Evolutionary conservation across 2,113 vertebrate species (phyloP), one percentile per base, ranked within the genome.

Genomic region (Forbesichthys agassizii): DNA sequence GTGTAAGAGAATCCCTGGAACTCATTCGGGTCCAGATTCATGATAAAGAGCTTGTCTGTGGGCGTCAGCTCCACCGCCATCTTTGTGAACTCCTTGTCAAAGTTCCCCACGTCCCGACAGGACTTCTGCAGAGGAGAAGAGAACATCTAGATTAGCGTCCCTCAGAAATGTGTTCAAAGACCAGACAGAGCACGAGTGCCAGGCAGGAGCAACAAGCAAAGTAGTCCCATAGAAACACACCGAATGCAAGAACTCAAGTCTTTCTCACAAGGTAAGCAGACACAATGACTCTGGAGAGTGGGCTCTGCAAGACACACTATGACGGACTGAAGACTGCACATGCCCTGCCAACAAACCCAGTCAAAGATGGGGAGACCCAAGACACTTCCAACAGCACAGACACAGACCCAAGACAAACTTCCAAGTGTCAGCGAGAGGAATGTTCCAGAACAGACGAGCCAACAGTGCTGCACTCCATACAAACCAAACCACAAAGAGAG

Each of bases 11-110:
- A 99, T 77, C 97, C 98, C 66, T 95, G 96, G 88, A 99, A 99
- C 88, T 99, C 98, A 53, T 96, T 98, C 91, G 98, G 98, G 93
- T 99, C 96, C 93, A 99, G 93, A 90, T 99, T 99, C 96, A 99
- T 98, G 91, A 99, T 99, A 95, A 99, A 98, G 89, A 99, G 96
- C 91, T 99, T 99, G 92, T 99, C 98, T 1, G 97, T 99, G 66
- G 97, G 98, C 0, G 98, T 99, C 83, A 99, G 94, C 74, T 98
- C 96, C 87, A 98, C 95, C 3, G 91, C 94, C 93, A 99, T 98
- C 86, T 96, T 95, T 74, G 98, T 99, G 91, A 99, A 99, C 94
- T 99, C 98, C 78, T 96, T 98, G 93, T 99, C 98, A 70, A 99
- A 99, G 94, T 99, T 99, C 75, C 94, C 95, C 6, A 95, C 95